Evolutionary conservation across 2,797 vertebrate genomes (phyloP).

Genomic region (Macropodus opercularis): DNA sequence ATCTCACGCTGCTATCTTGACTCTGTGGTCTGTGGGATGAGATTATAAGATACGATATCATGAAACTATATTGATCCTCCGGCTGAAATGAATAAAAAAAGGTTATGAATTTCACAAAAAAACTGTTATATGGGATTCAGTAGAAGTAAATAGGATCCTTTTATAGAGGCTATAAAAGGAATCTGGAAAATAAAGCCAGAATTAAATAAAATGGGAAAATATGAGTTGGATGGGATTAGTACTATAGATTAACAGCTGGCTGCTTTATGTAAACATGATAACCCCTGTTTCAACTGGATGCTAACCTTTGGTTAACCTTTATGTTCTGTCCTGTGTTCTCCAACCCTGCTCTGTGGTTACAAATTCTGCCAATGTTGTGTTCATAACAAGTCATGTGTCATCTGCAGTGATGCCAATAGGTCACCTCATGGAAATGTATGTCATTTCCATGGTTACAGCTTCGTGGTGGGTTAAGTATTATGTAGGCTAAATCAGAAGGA

Average conservation of each 20-base stretch:
- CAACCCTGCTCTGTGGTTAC: too few species aligned
- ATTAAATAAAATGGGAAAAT: conserved; percentile 8
- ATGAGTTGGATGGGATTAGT: background rate
- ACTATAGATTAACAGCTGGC: conserved; percentile 11
- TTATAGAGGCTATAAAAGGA: too few species aligned
- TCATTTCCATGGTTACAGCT: conserved; percentile 72
- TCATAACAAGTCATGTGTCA: conserved; percentile 28
- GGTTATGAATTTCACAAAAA: background rate
- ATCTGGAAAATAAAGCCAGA: conserved; percentile 1
- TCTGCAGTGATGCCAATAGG: conserved; percentile 33
- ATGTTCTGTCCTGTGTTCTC: too few species aligned
- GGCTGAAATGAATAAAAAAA: conserved; percentile 28
- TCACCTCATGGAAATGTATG: conserved; percentile 68
- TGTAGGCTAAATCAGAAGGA: conserved; percentile 71
- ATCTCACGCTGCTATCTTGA: conserved; percentile 40
- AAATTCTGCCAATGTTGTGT: conserved; percentile 10
- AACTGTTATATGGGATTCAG: background rate
- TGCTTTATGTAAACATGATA: background rate
- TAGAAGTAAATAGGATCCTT: background rate
- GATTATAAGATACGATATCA: conserved; percentile 50
- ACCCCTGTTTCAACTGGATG: too few species aligned
- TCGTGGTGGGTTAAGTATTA: conserved; percentile 59
- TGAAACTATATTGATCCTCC: conserved; percentile 40
- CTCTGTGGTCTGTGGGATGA: conserved; percentile 45
- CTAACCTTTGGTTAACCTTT: too few species aligned